Conservation (phyloP, 2,888 invertebrate species). For the Andrena flavipes region DNA sequence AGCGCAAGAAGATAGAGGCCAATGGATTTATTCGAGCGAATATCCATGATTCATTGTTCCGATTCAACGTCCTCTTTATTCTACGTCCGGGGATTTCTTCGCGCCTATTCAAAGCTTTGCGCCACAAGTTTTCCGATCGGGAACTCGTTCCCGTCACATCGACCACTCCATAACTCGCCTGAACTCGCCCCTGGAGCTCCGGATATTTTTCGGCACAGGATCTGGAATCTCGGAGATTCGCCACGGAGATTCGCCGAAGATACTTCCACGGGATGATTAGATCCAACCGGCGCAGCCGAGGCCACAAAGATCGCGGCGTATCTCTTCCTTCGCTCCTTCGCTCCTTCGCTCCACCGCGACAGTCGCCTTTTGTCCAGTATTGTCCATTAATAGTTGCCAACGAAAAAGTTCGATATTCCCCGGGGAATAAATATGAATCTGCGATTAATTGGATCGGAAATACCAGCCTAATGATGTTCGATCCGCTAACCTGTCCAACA, state of each 20-base stretch:
- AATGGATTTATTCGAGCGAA: conserved; percentile 41
- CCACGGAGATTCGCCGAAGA: not conserved
- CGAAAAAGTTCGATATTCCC: not conserved
- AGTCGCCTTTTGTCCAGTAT: not conserved
- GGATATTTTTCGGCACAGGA: not conserved
- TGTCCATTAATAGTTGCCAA: not conserved
- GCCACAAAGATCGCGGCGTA: not conserved
- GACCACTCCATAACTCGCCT: not conserved
- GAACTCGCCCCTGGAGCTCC: not conserved
- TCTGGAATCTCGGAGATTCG: not conserved
- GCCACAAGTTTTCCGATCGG: conserved; percentile 2
- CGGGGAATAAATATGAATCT: not conserved
- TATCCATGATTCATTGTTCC: conserved; percentile 48
- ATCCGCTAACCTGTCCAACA: conserved; percentile 7
- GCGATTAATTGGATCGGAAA: conserved; percentile 6
- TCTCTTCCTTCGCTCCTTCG: not conserved
- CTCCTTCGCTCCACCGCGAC: not conserved
- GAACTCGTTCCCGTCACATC: not conserved
- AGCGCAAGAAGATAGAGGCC: not conserved
- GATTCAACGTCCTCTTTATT: conserved; percentile 26
- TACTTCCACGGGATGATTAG: not conserved
- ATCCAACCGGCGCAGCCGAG: not conserved
- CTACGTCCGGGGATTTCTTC: conserved; percentile 30
- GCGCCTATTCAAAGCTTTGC: conserved; percentile 16
- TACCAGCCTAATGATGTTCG: conserved; percentile 6